phyloP scores from a whole-genome alignment of 2,113 vertebrate genomes.

The Mastomys coucha region DNA sequence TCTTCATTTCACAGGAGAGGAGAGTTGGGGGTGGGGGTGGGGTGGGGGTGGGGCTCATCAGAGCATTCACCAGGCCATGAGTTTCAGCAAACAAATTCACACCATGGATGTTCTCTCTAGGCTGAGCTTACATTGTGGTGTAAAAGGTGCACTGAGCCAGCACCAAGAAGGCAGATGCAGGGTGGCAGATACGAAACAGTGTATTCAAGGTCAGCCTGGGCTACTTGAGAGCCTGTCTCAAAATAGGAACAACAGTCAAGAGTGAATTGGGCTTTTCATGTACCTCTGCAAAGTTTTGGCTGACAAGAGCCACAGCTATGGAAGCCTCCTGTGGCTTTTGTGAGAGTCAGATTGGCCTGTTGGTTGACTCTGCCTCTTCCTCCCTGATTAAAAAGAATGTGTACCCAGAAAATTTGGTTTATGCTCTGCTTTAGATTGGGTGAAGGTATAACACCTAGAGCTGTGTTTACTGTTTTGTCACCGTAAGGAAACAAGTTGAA shows the following conservation, averaged over 20 bases:
- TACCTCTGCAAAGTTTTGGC: not conserved
- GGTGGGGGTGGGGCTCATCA: not conserved
- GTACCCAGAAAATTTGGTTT: not conserved
- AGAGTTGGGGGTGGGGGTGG: not conserved
- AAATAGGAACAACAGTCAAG: not conserved
- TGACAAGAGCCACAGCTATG: not conserved
- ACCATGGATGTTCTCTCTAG: not conserved
- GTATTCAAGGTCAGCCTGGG: not conserved
- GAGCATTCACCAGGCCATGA: not conserved
- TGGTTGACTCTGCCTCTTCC: not conserved
- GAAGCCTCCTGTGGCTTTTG: no score
- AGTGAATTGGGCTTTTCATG: not conserved
- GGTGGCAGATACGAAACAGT: not conserved
- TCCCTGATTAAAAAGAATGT: not conserved
- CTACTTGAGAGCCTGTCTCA: not conserved
- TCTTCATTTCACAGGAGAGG: not conserved
- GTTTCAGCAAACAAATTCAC: not conserved
- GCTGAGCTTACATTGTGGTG: not conserved
- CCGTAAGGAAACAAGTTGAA: slow-evolving; percentile 14
- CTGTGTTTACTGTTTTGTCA: slow-evolving; percentile 30
- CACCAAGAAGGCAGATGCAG: not conserved
- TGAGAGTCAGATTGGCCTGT: no score
- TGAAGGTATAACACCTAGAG: not conserved
- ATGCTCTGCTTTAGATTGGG: not conserved
- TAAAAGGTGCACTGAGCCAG: not conserved